Conservation (phyloP, 1,140 invertebrate genomes). For the Mercenaria mercenaria region DNA sequence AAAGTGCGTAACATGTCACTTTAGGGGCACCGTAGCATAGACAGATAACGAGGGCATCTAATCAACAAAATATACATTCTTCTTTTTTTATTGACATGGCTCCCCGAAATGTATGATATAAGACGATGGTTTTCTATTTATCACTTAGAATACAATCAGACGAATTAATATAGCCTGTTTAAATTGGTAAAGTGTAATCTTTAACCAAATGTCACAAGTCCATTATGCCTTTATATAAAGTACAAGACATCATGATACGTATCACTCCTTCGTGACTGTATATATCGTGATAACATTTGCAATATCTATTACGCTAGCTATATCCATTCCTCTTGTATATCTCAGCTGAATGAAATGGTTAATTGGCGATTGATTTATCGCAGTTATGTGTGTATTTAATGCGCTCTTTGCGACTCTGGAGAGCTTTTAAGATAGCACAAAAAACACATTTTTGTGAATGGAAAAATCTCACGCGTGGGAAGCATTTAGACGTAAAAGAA, state of each 20-base stretch:
- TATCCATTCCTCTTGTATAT: background rate
- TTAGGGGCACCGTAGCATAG: no score
- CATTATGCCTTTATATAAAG: background rate
- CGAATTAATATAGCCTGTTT: no score
- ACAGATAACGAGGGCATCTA: no score
- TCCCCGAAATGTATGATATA: no score
- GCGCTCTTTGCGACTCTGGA: conserved; percentile 24
- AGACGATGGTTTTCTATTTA: no score
- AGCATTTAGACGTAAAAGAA: conserved; percentile 9
- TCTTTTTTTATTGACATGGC: no score
- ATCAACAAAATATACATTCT: no score
- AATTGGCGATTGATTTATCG: conserved; percentile 30
- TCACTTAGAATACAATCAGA: no score
- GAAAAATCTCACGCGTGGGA: conserved; percentile 29
- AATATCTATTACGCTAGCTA: background rate
- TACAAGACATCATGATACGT: background rate
- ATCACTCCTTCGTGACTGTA: background rate
- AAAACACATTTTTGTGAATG: background rate
- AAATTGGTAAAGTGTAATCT: background rate
- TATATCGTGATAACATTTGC: background rate
- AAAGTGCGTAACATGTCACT: no score
- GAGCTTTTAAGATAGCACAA: conserved; percentile 31
- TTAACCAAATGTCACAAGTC: background rate
- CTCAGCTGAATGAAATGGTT: background rate
- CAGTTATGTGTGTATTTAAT: conserved; percentile 13